Base-by-base conservation (phyloP, 2,797 vertebrate species). In the Streptopelia turtur region DNA sequence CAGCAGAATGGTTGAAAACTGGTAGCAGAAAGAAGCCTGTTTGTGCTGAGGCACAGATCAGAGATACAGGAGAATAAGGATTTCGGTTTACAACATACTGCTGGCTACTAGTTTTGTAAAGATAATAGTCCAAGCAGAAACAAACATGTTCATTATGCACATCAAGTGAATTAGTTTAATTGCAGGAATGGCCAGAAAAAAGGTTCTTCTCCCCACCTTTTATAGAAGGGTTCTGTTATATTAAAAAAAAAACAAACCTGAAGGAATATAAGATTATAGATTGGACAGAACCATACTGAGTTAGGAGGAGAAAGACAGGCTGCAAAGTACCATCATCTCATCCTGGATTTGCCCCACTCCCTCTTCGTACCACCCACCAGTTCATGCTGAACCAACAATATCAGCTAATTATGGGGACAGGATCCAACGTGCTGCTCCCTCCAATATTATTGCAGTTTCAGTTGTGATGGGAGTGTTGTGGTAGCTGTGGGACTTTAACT, bases 231-330 rank as follows among this genome's bases (percentile, higher is more conserved):
- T 57, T 81, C 53, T 82, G 31, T 66, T 56, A 68, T 13, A 60
- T 68, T 78, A 70, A 25, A 16, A 12, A 33, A 1, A 35, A 53
- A 47, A 14, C 66, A 53, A 14, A 39, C n/a, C 81, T 8, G 24
- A 77, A 85, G 92, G 79, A 87, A 79, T 45, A 47, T 4, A 53
- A 83, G 78, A 72, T 84, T 63, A 79, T 25, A 71, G 89, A 89
- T 50, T 39, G 87, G 78, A 53, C 28, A 66, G 78, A 91, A 31
- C 45, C 35, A 57, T 15, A 35, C 39, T 43, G 25, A 72, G 85
- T 75, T 11, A 68, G 68, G 66, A 88, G 66, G 41, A 28, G 77
- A 76, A 89, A 76, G 57, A 41, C 9, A 27, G 91, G 60, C 35
- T 74, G 64, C 20, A 85, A 61, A 79, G 74, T 43, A 15, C 3